Evolutionary conservation across 2,797 vertebrate genomes (phyloP).

Genomic region (Sphaeramia orbicularis): DNA sequence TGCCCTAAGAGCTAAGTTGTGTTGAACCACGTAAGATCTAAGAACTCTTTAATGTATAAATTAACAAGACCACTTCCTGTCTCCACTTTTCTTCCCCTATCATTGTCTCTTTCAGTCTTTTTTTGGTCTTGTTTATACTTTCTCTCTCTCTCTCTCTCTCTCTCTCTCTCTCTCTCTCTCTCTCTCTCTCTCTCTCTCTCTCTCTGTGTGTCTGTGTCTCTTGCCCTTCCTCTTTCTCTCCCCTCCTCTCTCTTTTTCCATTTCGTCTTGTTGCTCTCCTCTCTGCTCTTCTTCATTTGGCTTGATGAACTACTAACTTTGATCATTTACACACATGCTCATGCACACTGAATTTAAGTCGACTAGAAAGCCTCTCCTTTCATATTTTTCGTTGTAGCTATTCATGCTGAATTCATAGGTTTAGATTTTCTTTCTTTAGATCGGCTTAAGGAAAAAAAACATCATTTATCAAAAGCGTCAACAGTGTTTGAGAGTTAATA

Average conservation of each 20-base stretch:
- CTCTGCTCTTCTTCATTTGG: conserved; percentile 67
- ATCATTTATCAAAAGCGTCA: neutral
- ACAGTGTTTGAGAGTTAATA: neutral
- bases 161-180: neutral
- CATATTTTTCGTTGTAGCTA: conserved; percentile 46
- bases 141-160: conserved; percentile 40
- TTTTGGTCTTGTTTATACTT: conserved; percentile 62
- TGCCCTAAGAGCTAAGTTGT: conserved; percentile 70
- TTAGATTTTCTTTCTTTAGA: conserved; percentile 16
- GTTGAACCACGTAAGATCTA: conserved; percentile 75
- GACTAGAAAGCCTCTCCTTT: conserved; percentile 61
- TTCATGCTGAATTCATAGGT: conserved; percentile 42
- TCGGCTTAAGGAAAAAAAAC: conserved; percentile 11
- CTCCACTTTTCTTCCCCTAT: conserved; percentile 56
- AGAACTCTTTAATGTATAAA: conserved; percentile 81
- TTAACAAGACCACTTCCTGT: conserved; percentile 67
- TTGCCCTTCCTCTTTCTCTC: neutral
- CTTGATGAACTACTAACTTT: conserved; percentile 74
- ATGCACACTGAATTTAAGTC: conserved; percentile 51
- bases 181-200: neutral
- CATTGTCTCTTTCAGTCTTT: conserved; percentile 51
- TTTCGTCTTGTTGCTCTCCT: conserved; percentile 33
- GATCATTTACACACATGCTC: conserved; percentile 63
- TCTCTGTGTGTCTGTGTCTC: neutral
- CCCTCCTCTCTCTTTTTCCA: neutral